A percentile compares a stretch with the other conserved stretches of the same genome.
phyloP scores from a whole-genome alignment of 2,888 invertebrate species.

The Sinotaia quadrata region DNA sequence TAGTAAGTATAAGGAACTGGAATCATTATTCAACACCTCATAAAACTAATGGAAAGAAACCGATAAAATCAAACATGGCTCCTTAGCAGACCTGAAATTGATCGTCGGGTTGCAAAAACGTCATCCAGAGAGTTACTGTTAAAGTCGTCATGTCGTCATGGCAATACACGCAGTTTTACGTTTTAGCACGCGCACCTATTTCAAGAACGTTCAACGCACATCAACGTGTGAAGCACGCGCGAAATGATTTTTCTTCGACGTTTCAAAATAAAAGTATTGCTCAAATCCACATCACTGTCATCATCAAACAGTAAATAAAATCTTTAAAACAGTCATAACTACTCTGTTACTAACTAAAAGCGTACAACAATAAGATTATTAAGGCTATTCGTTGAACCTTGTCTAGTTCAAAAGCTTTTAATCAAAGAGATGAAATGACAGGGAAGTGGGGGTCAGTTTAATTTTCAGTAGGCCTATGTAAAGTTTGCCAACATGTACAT shows the following conservation, averaged over 20 bases:
- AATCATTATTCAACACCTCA: slow-evolving; percentile 17
- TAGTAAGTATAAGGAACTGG: slow-evolving; percentile 24
- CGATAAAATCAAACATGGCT: background rate
- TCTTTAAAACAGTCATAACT: too few relatives aligned
- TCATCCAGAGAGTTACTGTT: slow-evolving; percentile 20
- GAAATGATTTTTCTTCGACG: background rate
- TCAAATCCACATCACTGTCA: too few relatives aligned
- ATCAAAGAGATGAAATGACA: too few relatives aligned
- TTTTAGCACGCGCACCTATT: slow-evolving; percentile 20
- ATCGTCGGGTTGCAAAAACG: slow-evolving; percentile 1
- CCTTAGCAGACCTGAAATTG: background rate
- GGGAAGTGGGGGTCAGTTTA: too few relatives aligned
- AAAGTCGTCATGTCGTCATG: slow-evolving; percentile 27
- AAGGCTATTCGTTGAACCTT: too few relatives aligned
- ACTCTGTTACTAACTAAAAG: too few relatives aligned
- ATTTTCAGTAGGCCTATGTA: too few relatives aligned
- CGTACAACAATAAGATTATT: too few relatives aligned
- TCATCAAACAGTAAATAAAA: too few relatives aligned
- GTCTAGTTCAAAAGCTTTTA: too few relatives aligned
- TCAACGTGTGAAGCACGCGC: slow-evolving; percentile 17
- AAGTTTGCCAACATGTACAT: too few relatives aligned
- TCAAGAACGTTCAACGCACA: slow-evolving; percentile 26
- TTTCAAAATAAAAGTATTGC: background rate
- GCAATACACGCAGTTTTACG: slow-evolving; percentile 17
- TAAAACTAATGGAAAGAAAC: background rate